A percentile compares a stretch with the other conserved stretches of the same genome.
Evolutionary conservation across 2,113 vertebrate species (phyloP).

Genomic region (Dendrocopos noguchii): DNA sequence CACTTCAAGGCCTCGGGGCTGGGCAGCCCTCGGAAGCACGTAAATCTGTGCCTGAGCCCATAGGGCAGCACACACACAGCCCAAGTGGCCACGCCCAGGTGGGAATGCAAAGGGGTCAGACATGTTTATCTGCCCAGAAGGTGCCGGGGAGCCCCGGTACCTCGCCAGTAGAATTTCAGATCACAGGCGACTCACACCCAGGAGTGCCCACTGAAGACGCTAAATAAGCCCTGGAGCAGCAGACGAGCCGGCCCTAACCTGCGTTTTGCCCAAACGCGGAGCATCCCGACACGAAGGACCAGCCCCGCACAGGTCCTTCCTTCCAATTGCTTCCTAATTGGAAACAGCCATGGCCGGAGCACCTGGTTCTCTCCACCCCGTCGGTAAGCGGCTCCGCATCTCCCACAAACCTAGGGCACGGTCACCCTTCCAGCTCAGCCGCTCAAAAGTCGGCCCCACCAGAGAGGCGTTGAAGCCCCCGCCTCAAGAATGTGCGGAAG

Average conservation of each 20-base stretch:
- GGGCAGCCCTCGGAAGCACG: rapidly evolving
- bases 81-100: rapidly evolving
- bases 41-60: rapidly evolving
- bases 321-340: rapidly evolving
- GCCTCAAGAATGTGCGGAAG: too few relatives aligned
- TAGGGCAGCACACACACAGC: rapidly evolving
- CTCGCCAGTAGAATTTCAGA: too few relatives aligned
- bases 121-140: rapidly evolving
- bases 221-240: neutral
- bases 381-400: rapidly evolving
- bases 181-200: rapidly evolving
- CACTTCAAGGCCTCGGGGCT: rapidly evolving
- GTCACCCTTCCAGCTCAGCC: neutral
- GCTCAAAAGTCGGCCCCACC: neutral
- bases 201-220: rapidly evolving
- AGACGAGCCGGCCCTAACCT: rapidly evolving
- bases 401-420: too few relatives aligned
- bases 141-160: neutral
- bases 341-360: rapidly evolving
- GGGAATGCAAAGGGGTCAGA: rapidly evolving
- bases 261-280: rapidly evolving
- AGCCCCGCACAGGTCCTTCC: too few relatives aligned
- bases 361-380: rapidly evolving
- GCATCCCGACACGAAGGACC: rapidly evolving
- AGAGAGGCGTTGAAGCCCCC: too few relatives aligned